phyloP scores from a whole-genome alignment of 2,888 invertebrate species.

The Leptinotarsa haldemani region DNA sequence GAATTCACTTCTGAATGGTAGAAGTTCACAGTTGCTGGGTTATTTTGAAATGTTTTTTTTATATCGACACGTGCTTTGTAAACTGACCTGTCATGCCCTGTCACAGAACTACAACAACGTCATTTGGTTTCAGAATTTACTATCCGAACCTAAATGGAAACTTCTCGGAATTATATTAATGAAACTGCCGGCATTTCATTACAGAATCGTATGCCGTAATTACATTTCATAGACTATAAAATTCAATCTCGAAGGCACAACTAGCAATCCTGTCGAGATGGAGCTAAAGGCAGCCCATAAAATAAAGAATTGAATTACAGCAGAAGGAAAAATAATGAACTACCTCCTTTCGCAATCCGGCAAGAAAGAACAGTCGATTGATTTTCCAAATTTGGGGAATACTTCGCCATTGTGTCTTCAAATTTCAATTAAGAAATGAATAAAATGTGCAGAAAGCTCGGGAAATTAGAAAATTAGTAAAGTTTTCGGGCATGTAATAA shows the following conservation, averaged over 20 bases:
- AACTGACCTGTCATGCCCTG: too few relatives aligned
- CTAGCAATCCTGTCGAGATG: background rate
- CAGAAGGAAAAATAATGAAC: background rate
- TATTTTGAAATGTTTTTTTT: too few relatives aligned
- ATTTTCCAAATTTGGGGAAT: background rate
- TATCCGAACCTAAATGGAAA: background rate
- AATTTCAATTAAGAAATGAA: background rate
- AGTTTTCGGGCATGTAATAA: too few relatives aligned
- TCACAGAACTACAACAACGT: too few relatives aligned
- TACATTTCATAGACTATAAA: slow-evolving; percentile 1
- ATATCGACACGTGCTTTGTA: too few relatives aligned
- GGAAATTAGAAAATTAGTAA: too few relatives aligned
- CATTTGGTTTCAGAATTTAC: background rate
- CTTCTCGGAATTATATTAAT: background rate
- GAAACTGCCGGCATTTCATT: background rate
- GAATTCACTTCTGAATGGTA: too few relatives aligned
- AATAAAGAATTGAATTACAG: background rate
- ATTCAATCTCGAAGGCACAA: slow-evolving; percentile 9
- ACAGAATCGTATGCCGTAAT: background rate
- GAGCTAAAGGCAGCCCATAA: background rate
- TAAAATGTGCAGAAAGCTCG: background rate
- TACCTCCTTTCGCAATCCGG: background rate
- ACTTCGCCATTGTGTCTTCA: background rate
- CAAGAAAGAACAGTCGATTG: background rate
- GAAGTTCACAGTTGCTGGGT: too few relatives aligned